These are phyloP conservation scores for Nemurella pictetii DNA, from an alignment of 2,888 invertebrate species.

Conservation along the genomic window DNA sequence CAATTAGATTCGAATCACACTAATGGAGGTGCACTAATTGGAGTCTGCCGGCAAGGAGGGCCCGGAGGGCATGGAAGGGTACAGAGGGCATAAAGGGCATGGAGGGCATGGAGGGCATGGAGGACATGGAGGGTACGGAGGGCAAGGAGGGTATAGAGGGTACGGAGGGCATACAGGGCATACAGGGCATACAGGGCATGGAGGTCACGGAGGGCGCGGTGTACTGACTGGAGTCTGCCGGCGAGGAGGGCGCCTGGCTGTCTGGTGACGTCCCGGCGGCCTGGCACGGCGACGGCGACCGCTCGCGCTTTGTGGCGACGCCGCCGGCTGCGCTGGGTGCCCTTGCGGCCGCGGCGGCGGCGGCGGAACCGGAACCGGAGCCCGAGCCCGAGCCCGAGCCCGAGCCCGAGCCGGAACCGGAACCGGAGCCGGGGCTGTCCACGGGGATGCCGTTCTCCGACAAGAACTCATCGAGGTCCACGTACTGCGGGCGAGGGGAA, in stretches of 20 bases:
- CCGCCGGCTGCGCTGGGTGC: neutral
- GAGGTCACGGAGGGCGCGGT: too few species aligned
- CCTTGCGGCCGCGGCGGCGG: slow-evolving; percentile 13
- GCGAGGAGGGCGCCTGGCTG: slow-evolving; percentile 86
- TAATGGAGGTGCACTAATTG: too few species aligned
- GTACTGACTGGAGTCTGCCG: slow-evolving; percentile 85
- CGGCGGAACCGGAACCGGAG: slow-evolving; percentile 55
- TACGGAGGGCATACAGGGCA: too few species aligned
- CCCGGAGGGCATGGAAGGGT: too few species aligned
- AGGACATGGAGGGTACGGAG: too few species aligned
- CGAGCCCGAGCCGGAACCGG: slow-evolving; percentile 68
- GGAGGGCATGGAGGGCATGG: too few species aligned
- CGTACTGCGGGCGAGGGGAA: slow-evolving; percentile 66
- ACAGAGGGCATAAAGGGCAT: too few species aligned
- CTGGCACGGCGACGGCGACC: slow-evolving; percentile 80
- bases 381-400: slow-evolving; percentile 76
- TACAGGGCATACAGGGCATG: too few species aligned
- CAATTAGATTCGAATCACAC: too few species aligned
- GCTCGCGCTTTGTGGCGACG: slow-evolving; percentile 73
- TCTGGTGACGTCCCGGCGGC: slow-evolving; percentile 71
- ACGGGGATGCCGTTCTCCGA: slow-evolving; percentile 93
- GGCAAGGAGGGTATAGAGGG: too few species aligned
- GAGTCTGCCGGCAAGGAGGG: too few species aligned
- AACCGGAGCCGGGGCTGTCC: slow-evolving; percentile 79
- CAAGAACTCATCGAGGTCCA: slow-evolving; percentile 95